A percentile compares a stretch with the other conserved stretches of the same genome.
Conservation (phyloP, 2,888 invertebrate genomes). For the Malthinus flaveolus region DNA sequence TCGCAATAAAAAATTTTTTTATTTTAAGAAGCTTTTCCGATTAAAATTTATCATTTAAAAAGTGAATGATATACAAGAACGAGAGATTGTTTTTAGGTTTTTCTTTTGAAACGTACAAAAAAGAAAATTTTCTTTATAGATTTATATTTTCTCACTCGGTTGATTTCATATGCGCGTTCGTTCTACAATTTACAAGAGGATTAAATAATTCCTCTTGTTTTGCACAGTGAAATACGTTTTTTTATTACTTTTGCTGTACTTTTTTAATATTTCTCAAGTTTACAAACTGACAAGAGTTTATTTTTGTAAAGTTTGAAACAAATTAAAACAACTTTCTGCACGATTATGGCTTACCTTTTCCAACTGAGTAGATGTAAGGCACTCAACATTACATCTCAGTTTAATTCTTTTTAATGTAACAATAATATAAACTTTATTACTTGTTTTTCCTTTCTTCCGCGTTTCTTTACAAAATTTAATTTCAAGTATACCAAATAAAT, state of each 20-base stretch:
- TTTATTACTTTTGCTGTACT: not conserved
- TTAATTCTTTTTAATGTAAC: not conserved
- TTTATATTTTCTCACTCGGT: constrained; percentile 25
- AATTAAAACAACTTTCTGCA: constrained; percentile 1
- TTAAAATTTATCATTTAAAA: not conserved
- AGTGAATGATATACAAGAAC: no score
- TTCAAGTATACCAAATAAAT: no score
- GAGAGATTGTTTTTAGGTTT: not conserved
- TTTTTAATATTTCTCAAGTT: constrained; percentile 1
- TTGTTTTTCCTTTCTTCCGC: not conserved
- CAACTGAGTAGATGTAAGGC: not conserved
- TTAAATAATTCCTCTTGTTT: constrained; percentile 25
- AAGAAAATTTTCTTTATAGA: constrained; percentile 21
- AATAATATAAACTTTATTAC: not conserved
- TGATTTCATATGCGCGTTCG: constrained; percentile 25
- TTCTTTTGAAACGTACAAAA: constrained; percentile 5
- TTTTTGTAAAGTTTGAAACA: not conserved
- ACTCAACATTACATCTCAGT: not conserved
- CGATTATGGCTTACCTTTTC: not conserved
- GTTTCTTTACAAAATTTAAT: no score
- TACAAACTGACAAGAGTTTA: constrained; percentile 3
- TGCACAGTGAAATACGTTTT: not conserved
- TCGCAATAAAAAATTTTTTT: not conserved
- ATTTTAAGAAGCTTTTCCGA: constrained; percentile 3
- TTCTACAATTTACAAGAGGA: constrained; percentile 26